Conservation (phyloP, 2,113 vertebrate species). For the Epinephelus moara region DNA sequence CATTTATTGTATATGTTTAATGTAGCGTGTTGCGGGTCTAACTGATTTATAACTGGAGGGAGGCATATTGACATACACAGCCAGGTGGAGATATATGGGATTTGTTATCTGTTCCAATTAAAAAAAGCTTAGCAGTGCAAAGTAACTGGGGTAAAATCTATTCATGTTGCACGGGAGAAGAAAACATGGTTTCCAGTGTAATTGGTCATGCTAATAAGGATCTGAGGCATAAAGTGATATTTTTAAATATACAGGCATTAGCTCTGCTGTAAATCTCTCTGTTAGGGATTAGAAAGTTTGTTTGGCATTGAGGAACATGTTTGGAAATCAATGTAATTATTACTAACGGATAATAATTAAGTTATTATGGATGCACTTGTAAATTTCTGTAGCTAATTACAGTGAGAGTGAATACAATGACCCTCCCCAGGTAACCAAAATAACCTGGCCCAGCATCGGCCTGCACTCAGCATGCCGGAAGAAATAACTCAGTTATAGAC, state of each 20-base stretch:
- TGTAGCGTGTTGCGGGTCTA: conserved; percentile 35
- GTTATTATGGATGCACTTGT: conserved; percentile 56
- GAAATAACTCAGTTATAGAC: no score
- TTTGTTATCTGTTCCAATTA: conserved; percentile 9
- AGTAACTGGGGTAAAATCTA: conserved; percentile 5
- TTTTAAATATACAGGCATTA: background rate
- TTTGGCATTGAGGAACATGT: background rate
- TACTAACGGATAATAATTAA: background rate
- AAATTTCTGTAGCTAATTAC: conserved; percentile 65
- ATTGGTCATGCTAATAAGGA: conserved; percentile 33
- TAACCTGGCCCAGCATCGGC: no score
- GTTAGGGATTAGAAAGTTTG: conserved; percentile 16
- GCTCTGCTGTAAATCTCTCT: background rate
- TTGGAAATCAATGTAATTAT: conserved; percentile 37
- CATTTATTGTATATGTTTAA: conserved; percentile 57
- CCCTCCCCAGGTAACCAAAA: conserved; percentile 11
- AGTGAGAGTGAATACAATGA: conserved; percentile 58
- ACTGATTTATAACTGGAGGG: conserved; percentile 34
- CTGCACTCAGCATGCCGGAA: no score
- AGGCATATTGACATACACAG: conserved; percentile 24
- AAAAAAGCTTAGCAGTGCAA: conserved; percentile 15
- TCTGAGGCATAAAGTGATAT: background rate
- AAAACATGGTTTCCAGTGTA: conserved; percentile 8
- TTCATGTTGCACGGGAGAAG: background rate
- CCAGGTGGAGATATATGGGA: conserved; percentile 22